Base-by-base conservation (phyloP, 1,140 invertebrate species). In the Mya arenaria region DNA sequence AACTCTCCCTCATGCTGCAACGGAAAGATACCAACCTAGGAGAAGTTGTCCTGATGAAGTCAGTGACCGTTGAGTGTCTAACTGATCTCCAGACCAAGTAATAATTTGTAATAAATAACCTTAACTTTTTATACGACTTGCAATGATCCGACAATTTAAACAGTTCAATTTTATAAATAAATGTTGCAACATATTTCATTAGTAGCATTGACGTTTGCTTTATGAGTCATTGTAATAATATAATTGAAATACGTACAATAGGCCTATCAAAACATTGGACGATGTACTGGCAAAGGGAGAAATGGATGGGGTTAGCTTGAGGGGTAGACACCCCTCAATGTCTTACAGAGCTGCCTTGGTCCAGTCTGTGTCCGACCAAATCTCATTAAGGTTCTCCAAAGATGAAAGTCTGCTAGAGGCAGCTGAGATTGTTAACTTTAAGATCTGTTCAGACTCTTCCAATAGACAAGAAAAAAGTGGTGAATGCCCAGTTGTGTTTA, bases 341-440 rank as follows among this genome's bases (percentile, higher is more conserved):
- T 10, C 32, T 36, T 39, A 39, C 62, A 15, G n/a, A 32, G 17
- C 5, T 28, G 62, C 13, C 13, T n/a, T 65, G 6, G 32, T 36
- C 25, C 4, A 65, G 25, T 28, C 62, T 6, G 62, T 65, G n/a
- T 13, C 62, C 19, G 10, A 8, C 4, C 23, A 65, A 65, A 34
- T 65, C 13, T 13, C 23, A 4, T 19, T 8, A 23, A 65, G 62
- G n/a, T 65, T 65, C 8, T 65, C 62, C n/a, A 65, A 13, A 4
- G 62, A 65, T 65, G 62, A 65, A 4, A 6, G 34, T 32, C n/a
- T 65, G 13, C 34, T 65, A 13, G 23, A 65, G 34, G 62, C 62
- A 65, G 25, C 62, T 6, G 23, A 65, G 62, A 65, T 65, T 4
- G 62, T 65, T 19, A 65, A 65, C n/a, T 65, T 65, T 32, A 65